phyloP scores from a whole-genome alignment of 2,113 vertebrate species.

The Caloenas nicobarica region DNA sequence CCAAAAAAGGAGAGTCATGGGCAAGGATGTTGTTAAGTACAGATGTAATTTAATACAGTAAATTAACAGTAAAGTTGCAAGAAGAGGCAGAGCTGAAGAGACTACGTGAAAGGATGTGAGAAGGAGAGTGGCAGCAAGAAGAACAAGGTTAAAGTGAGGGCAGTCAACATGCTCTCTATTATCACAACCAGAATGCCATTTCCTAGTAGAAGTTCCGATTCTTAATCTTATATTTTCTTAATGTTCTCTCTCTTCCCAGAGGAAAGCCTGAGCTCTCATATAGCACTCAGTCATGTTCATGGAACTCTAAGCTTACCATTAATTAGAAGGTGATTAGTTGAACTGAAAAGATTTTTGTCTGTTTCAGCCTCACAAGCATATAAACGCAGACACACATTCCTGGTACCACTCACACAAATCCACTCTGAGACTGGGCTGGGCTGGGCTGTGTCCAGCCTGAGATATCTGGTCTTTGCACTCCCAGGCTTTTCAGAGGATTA shows the following conservation, averaged over 20 bases:
- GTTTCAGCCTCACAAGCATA: not conserved
- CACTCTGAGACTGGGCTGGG: fast-evolving
- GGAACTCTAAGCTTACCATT: not conserved
- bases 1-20: not conserved
- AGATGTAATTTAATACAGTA: not conserved
- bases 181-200: not conserved
- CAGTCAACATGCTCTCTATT: not conserved
- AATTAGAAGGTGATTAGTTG: not conserved
- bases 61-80: not conserved
- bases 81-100: not conserved
- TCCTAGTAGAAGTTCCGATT: not conserved
- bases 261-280: not conserved
- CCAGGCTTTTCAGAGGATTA: not conserved
- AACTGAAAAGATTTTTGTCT: not conserved
- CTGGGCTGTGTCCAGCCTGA: not conserved
- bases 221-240: not conserved
- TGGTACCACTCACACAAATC: not conserved
- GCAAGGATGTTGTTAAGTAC: not conserved
- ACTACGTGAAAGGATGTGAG: not conserved
- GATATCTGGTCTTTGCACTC: not conserved
- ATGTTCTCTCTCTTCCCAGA: not conserved
- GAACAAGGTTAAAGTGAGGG: not conserved
- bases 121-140: not conserved
- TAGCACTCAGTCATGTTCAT: not conserved
- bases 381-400: fast-evolving